Base-by-base conservation (phyloP, 2,888 invertebrate species). In the Pristionchus japonicus region DNA sequence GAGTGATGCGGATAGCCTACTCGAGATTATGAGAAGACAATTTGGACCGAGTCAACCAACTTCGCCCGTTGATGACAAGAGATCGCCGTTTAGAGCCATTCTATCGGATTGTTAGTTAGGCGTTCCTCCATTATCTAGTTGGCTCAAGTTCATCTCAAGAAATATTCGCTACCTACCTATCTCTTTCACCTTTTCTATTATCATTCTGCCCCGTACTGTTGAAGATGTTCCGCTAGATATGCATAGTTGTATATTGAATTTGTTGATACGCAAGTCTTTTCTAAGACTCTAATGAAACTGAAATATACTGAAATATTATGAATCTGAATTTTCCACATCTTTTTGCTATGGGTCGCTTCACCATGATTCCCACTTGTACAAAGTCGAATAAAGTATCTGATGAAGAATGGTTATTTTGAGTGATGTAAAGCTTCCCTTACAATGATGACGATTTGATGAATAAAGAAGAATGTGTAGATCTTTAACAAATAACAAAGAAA, bases 1-100 rank as follows among this genome's bases (percentile, higher is more conserved):
- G 11, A 89, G 89, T 4, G 91, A 92, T 80, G 91, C 91, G 67
- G 89, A 90, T 27, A 89, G 89, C 57, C 90, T 91, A 7, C 90
- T 87, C n/a, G 61, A 43, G 31, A 67, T 86, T 2, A 67, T 88
- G 34, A 61, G 40, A 13, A 31, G 83, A 31, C 82, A 82, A 7
- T 88, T 82, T 52, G 47, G n/a, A 1, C 77, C 61, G 23, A 77
- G 77, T 47, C 77, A 77, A 34, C 77, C 77, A 13, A 77, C 77
- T 23, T 87, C 74, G 43, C 77, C 80, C 15, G 61, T 37, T 3
- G 49, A 40, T 13, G 57, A 82, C 20, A 37, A 23, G 23, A 57
- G 80, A 74, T 49, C 86, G n/a, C 77, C 80, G 23, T 87, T 87
- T 43, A 52, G 34, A 20, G 87, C 87, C 43, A 64, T 87, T 27